Evolutionary conservation across 2,797 vertebrate species (phyloP), one percentile per base, ranked within the genome.

Genomic region (Strix occidentalis): DNA sequence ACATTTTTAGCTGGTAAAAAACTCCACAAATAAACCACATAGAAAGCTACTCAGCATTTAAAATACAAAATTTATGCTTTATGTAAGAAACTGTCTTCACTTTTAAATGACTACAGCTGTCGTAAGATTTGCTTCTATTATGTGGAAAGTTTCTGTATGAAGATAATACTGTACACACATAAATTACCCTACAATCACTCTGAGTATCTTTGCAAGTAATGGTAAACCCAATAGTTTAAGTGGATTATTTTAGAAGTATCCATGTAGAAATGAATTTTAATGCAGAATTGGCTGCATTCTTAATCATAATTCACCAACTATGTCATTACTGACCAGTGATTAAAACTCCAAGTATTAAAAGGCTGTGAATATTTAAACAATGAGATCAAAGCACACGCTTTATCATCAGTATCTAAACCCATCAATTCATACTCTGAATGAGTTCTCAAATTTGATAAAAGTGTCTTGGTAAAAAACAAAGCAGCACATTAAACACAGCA

Each of bases 1-100:
- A 75, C 11, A 68, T 95, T 96, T 96, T 94, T 43, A 92, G 20
- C 25, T 86, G n/a, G 43, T 45, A 88, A 84, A 96, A 94, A 25
- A 75, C 11, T 48, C 33, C 29, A 82, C 26, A 90, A 90, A 89
- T 70, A 96, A 95, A 82, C 23, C 24, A 69, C 56, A 35, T 23
- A 33, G 76, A 95, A 97, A 95, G 23, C 39, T 53, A 51, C 31
- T 88, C 37, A 35, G 60, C 54, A 74, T 66, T 91, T 75, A 88
- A 72, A 81, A 37, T 31, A 51, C 18, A 77, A 28, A 84, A 37
- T 24, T 53, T 54, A 46, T 50, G 15, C 1, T 51, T 45, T 72
- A 35, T 58, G 7, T 37, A 78, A 46, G 58, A 89, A 94, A 77
- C 46, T 35, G 29, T 35, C 53, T 88, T 84, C 26, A 39, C 19